Conservation (phyloP, 2,113 vertebrate genomes). For the Catharus fuscescens region DNA sequence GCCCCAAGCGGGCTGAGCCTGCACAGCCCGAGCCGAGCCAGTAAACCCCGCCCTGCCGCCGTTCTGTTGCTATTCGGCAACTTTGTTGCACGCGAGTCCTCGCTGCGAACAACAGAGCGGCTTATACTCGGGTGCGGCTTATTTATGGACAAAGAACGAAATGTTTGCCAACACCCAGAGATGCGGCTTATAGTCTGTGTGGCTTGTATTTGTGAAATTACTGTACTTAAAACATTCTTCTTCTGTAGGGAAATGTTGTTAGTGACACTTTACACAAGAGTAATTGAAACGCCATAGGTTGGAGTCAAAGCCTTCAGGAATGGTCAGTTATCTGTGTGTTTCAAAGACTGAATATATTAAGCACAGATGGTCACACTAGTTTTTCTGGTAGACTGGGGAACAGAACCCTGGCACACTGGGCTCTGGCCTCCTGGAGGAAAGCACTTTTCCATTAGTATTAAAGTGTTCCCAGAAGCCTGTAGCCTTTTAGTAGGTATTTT, state of each 20-base stretch:
- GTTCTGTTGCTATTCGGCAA: no score
- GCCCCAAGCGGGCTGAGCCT: no score
- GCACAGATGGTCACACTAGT: not conserved
- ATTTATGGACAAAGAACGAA: no score
- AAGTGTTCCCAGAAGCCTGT: not conserved
- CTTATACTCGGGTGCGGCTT: no score
- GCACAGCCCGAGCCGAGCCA: no score
- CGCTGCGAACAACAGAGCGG: no score
- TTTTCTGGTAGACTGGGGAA: not conserved
- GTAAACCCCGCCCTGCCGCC: no score
- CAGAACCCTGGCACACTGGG: not conserved
- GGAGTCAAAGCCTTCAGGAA: not conserved
- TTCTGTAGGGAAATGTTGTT: not conserved
- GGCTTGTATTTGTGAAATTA: no score
- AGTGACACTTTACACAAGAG: not conserved
- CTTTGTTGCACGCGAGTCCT: no score
- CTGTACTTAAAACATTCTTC: not conserved
- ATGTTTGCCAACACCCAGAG: no score
- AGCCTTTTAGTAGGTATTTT: not conserved
- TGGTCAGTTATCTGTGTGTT: not conserved
- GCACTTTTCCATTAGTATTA: not conserved
- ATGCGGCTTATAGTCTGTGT: no score
- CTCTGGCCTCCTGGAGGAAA: not conserved
- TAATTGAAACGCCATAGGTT: not conserved
- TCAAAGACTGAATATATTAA: not conserved